A percentile compares a stretch with the other conserved stretches of the same genome.
Evolutionary conservation across 1,140 invertebrate genomes (phyloP).

Genomic region (Drosophila eugracilis): DNA sequence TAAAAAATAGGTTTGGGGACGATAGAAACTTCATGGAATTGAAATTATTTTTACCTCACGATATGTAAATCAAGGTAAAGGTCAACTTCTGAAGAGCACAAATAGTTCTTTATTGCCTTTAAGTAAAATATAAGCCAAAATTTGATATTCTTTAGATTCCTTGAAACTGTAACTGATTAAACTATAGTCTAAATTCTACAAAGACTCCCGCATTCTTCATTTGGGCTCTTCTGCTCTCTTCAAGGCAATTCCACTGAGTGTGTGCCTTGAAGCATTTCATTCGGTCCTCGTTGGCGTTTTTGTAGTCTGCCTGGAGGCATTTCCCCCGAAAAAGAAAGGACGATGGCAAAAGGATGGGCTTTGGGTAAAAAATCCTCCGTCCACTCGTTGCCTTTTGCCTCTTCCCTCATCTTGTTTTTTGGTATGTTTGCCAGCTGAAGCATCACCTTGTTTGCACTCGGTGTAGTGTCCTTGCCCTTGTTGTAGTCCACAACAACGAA

Average conservation of each 20-base stretch:
- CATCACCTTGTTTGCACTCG: conserved; percentile 71
- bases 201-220: conserved; percentile 12
- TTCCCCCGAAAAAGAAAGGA: conserved; percentile 22
- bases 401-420: conserved; percentile 32
- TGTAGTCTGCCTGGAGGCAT: conserved; percentile 44
- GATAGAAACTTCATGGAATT: too few species aligned
- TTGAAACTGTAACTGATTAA: conserved; percentile 20
- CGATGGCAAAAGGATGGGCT: too few species aligned
- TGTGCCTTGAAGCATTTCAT: conserved; percentile 20
- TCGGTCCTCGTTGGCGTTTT: conserved; percentile 48
- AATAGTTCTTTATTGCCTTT: too few species aligned
- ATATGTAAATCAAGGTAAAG: too few species aligned
- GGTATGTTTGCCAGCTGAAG: conserved; percentile 48
- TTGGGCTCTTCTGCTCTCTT: conserved; percentile 28
- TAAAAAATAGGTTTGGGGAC: too few species aligned
- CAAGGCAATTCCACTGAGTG: conserved; percentile 49
- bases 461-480: conserved; percentile 72
- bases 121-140: too few species aligned
- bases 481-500: conserved; percentile 45
- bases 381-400: conserved; percentile 20
- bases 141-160: not conserved
- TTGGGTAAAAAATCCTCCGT: conserved; percentile 14
- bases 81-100: too few species aligned
- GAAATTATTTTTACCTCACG: too few species aligned
- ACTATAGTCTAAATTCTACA: conserved; percentile 4